phyloP scores from a whole-genome alignment of 1,140 invertebrate genomes.

The Pseudomyrmex cubaensis region DNA sequence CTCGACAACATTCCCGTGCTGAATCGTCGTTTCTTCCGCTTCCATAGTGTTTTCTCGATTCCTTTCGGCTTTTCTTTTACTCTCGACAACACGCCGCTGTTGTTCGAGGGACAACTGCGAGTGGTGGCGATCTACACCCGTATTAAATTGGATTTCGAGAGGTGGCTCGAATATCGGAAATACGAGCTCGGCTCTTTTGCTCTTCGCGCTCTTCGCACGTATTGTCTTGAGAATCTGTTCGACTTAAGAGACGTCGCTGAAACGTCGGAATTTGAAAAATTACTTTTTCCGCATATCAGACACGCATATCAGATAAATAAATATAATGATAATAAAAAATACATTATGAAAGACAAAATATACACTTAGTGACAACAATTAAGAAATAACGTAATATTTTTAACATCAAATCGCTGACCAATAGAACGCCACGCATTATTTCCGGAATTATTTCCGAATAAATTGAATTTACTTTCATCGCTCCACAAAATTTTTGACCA shows the following conservation, averaged over 20 bases:
- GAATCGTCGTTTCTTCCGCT: not conserved
- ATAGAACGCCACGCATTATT: too few species aligned
- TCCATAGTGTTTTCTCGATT: conserved; percentile 14
- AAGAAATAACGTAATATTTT: too few species aligned
- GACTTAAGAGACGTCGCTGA: conserved; percentile 8
- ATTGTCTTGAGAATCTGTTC: conserved; percentile 25
- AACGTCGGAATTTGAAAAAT: conserved; percentile 5
- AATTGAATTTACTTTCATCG: too few species aligned
- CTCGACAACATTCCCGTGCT: not conserved
- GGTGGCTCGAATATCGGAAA: conserved; percentile 37
- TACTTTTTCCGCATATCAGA: not conserved
- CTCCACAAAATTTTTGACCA: too few species aligned
- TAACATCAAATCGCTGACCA: too few species aligned
- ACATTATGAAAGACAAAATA: too few species aligned
- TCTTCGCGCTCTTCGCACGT: not conserved
- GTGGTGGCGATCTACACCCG: conserved; percentile 22
- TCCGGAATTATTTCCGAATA: too few species aligned
- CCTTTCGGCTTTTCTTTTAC: conserved; percentile 28
- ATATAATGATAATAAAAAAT: too few species aligned
- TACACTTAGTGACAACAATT: too few species aligned
- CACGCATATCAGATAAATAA: too few species aligned
- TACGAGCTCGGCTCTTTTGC: conserved; percentile 3
- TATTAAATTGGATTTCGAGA: conserved; percentile 59
- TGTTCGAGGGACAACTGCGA: conserved; percentile 27
- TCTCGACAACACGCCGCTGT: conserved; percentile 22